A percentile compares a stretch with the other conserved stretches of the same genome.
Evolutionary conservation across 2,888 invertebrate species (phyloP).

Genomic region (Noctua janthe): DNA sequence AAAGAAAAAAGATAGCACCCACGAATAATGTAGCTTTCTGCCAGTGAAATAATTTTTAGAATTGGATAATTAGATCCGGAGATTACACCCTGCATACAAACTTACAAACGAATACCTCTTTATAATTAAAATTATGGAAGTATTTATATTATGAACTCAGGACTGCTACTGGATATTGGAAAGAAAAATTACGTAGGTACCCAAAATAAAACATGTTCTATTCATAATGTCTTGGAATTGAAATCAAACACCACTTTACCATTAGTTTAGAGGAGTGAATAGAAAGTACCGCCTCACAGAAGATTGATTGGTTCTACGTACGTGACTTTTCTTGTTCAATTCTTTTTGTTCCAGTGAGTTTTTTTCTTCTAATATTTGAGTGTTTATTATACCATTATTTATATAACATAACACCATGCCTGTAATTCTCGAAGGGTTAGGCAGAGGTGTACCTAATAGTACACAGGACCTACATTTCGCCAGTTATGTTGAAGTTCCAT

Average conservation of each 20-base stretch:
- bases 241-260: slow-evolving; percentile 5
- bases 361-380: background rate
- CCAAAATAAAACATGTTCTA: background rate
- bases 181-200: background rate
- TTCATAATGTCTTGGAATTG: background rate
- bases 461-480: background rate
- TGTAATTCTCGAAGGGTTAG: background rate
- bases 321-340: slow-evolving; percentile 17
- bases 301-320: slow-evolving; percentile 4
- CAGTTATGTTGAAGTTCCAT: background rate
- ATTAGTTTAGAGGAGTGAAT: background rate
- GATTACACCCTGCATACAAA: too few species aligned
- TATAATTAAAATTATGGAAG: too few species aligned
- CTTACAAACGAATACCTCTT: too few species aligned
- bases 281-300: slow-evolving; percentile 9
- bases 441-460: background rate
- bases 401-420: background rate
- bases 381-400: background rate
- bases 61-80: too few species aligned
- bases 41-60: too few species aligned
- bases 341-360: background rate
- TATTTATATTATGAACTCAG: too few species aligned
- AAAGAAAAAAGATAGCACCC: too few species aligned
- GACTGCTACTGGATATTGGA: too few species aligned
- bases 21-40: too few species aligned